Base-by-base conservation (phyloP, 2,888 invertebrate species). In the Meiosimyza decipiens region DNA sequence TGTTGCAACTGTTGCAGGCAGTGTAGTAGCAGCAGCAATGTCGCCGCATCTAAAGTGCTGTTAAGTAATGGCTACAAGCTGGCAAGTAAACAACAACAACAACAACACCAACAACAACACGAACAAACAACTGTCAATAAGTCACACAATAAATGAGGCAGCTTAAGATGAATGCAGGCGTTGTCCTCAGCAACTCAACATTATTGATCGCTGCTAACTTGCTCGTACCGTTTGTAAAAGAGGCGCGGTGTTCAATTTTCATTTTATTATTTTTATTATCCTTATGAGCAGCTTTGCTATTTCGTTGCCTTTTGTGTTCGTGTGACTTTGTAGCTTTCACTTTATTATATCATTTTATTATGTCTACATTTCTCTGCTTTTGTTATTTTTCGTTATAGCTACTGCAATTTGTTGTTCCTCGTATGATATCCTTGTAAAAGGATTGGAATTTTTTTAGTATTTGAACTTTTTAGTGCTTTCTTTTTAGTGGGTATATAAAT, bases 11-110 rank as follows among this genome's bases (percentile, higher is more conserved):
- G 55, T 55, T 55, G 55, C 55, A 55, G 55, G n/a, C 3, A 3
- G 11, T 3, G n/a, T 13, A 15, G n/a, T 54, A 18, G 18, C 54
- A 15, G 40, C 9, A 40, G 9, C 40, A 40, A 40, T 40, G 40
- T 40, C 40, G 40, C 40, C 16, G n/a, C 16, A 54, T 54, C n/a
- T 54, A 54, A 54, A 54, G 16, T 55, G 55, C 18, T 22, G 55
- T 55, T 55, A 55, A 55, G 18, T 55, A 55, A 55, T 55, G 55
- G 55, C n/a, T 55, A n/a, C 55, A 16, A 55, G 55, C 55, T 18
- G 55, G 16, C 55, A 16, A 22, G 16, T 55, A 40, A 40, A 40
- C 40, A 40, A 40, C 9, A 40, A 40, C 6, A 40, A 40, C 40
- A 40, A 40, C 7, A 40, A 40, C 9, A 9, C 2, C 40, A 40